Conservation (phyloP, 1,140 invertebrate genomes). For the Leptinotarsa defecta region DNA sequence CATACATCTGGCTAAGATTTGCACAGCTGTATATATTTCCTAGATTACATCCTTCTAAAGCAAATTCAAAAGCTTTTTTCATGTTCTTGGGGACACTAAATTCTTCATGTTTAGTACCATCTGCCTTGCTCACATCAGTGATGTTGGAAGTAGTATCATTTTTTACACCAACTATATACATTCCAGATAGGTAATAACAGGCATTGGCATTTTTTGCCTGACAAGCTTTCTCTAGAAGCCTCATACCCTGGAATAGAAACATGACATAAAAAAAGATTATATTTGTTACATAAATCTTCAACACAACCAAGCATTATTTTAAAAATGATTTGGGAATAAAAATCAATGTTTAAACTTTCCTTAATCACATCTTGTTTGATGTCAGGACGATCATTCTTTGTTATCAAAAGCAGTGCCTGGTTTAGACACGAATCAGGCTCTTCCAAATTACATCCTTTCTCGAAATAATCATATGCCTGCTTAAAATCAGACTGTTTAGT, state of each 20-base stretch:
- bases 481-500: slow-evolving; percentile 60
- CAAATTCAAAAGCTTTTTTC: slow-evolving; percentile 75
- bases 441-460: slow-evolving; percentile 75
- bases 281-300: too few relatives aligned
- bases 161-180: slow-evolving; percentile 75
- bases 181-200: slow-evolving; percentile 80
- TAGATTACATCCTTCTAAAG: slow-evolving; percentile 76
- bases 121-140: slow-evolving; percentile 38
- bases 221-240: slow-evolving; percentile 74
- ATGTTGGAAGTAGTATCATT: slow-evolving; percentile 45
- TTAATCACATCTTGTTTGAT: slow-evolving; percentile 62
- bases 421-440: slow-evolving; percentile 75
- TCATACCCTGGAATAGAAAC: slow-evolving; percentile 60
- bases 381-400: slow-evolving; percentile 58
- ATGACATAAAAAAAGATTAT: too few relatives aligned
- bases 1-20: slow-evolving; percentile 85
- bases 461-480: slow-evolving; percentile 68
- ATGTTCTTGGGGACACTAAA: slow-evolving; percentile 71
- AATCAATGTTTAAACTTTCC: slow-evolving; percentile 50
- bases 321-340: too few relatives aligned
- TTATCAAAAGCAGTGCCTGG: slow-evolving; percentile 71
- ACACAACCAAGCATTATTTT: too few relatives aligned
- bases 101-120: slow-evolving; percentile 51
- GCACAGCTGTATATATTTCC: slow-evolving; percentile 84
- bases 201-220: slow-evolving; percentile 68